A percentile compares a stretch with the other conserved stretches of the same genome.
These are phyloP conservation scores for Uloborus diversus DNA, from an alignment of 1,140 invertebrate species.

Conservation along the genomic window DNA sequence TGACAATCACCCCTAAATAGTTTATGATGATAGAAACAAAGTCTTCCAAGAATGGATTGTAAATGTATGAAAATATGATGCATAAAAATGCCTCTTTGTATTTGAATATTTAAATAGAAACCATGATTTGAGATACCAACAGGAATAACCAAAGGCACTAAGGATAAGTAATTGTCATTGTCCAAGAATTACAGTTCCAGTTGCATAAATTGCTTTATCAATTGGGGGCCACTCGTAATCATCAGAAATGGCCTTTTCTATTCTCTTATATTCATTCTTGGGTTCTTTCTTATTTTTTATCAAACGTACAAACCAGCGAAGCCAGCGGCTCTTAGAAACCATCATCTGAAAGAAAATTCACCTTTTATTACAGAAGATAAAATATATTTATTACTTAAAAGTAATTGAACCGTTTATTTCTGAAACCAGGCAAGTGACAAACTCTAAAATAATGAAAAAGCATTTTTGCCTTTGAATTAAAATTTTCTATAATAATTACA, in stretches of 20 bases:
- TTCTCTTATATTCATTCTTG: conserved; percentile 49
- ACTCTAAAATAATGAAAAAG: too few relatives aligned
- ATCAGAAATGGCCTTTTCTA: conserved; percentile 19
- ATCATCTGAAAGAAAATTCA: conserved; percentile 38
- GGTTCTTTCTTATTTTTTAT: conserved; percentile 48
- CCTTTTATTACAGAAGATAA: too few relatives aligned
- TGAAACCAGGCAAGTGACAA: too few relatives aligned
- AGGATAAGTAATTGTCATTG: conserved; percentile 45
- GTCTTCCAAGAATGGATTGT: background rate
- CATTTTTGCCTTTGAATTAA: too few relatives aligned
- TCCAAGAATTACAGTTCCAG: conserved; percentile 27
- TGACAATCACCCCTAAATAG: too few relatives aligned
- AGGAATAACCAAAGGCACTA: conserved; percentile 40
- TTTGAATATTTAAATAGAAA: background rate
- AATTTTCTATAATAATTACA: too few relatives aligned
- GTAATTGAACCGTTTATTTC: too few relatives aligned
- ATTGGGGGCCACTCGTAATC: conserved; percentile 37
- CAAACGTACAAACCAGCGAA: conserved; percentile 9
- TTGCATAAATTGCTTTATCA: conserved; percentile 19
- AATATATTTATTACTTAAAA: too few relatives aligned
- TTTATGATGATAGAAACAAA: too few relatives aligned
- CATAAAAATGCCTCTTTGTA: background rate
- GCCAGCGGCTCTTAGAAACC: conserved; percentile 28
- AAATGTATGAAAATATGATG: background rate
- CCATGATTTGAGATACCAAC: background rate